Base-by-base conservation (phyloP, 1,140 invertebrate genomes). In the Spodoptera frugiperda region DNA sequence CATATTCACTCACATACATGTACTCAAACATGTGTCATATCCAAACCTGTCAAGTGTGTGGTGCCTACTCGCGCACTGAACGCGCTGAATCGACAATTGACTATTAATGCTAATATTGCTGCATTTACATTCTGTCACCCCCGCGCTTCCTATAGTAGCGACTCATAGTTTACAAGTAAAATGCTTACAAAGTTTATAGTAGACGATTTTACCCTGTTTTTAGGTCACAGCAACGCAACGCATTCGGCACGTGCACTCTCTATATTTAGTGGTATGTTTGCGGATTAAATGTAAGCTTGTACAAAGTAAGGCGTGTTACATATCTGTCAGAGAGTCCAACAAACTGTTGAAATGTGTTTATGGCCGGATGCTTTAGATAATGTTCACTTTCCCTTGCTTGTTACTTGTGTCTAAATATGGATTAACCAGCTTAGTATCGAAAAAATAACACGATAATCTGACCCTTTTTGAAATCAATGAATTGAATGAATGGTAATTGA, bases 1-100 rank as follows among this genome's bases (percentile, higher is more conserved):
- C 33, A 63, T 79, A 77, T 75, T 75, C 67, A 81, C 76, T 77
- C 76, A 75, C 77, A 80, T 79, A 77, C 77, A 78, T 78, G 79
- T 75, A 78, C 80, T 65, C 46, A 46, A 82, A 91, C 91, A 93
- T 89, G 82, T 93, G 90, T 93, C 87, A 90, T 86, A 87, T 85
- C 90, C 89, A 88, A 91, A 91, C 77, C 79, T 19, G 83, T 86
- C 80, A 21, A 68, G 67, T 70, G 71, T 70, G 71, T 81, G 82
- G 78, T 78, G 79, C 80, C 57, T 74, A 78, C 76, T 71, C 59
- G 79, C 61, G 76, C 25, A 78, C 82, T 70, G 49, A 83, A 87
- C 77, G 80, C 77, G 84, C 82, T 89, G 90, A 92, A 89, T 91
- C 71, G 67, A 74, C 85, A 89, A 91, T 89, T 76, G 82, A 51